Conservation (phyloP, 2,888 invertebrate species). For the Watsonalla cultraria region DNA sequence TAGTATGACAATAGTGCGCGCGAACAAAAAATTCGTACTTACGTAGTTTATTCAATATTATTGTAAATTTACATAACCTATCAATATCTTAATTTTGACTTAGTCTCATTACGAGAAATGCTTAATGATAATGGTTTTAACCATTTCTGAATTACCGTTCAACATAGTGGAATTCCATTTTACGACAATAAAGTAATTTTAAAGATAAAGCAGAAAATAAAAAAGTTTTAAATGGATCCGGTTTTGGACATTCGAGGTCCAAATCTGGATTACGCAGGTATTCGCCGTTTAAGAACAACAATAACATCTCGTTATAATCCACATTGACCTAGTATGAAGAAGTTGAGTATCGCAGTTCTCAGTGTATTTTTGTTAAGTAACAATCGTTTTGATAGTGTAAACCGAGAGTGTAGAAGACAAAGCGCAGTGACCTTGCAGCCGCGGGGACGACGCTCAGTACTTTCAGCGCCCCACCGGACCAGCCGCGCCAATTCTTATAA, state of each 20-base stretch:
- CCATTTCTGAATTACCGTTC: too few species aligned
- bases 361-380: constrained; percentile 62
- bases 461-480: constrained; percentile 65
- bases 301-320: constrained; percentile 39
- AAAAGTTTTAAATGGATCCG: neutral
- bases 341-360: constrained; percentile 54
- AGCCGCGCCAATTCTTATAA: constrained; percentile 64
- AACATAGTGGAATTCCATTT: too few species aligned
- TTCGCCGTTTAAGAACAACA: constrained; percentile 25
- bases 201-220: too few species aligned
- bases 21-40: too few species aligned
- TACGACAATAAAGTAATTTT: too few species aligned
- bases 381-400: constrained; percentile 61
- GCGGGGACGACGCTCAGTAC: constrained; percentile 46
- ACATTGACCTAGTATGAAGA: constrained; percentile 52
- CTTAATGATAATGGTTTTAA: too few species aligned
- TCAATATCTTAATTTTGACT: too few species aligned
- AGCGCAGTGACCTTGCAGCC: constrained; percentile 57
- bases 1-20: too few species aligned
- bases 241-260: neutral
- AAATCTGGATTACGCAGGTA: neutral
- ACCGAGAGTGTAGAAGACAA: constrained; percentile 68
- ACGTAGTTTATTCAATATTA: too few species aligned
- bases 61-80: too few species aligned
- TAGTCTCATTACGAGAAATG: too few species aligned